Conservation (phyloP, 2,113 vertebrate genomes). For the Leptosomus discolor region DNA sequence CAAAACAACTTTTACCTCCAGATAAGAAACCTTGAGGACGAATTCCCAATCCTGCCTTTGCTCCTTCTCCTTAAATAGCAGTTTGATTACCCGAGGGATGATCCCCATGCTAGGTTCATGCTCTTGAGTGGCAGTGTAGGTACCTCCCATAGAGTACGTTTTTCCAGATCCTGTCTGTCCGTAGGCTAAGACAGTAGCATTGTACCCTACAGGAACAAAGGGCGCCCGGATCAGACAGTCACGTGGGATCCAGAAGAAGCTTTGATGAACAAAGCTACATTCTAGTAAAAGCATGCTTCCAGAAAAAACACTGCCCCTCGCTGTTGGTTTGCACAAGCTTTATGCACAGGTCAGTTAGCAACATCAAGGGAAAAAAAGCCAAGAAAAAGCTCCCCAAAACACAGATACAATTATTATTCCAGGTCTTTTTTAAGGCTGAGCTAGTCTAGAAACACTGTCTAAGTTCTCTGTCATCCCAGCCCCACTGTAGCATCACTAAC, state of each 20-base stretch:
- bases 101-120: slow-evolving; percentile 86
- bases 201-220: slow-evolving; percentile 81
- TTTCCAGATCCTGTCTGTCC: slow-evolving; percentile 97
- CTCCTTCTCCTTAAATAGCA: slow-evolving; percentile 85
- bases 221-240: fast-evolving
- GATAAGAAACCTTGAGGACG: slow-evolving; percentile 84
- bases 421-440: background rate
- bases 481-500: background rate
- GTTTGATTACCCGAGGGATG: slow-evolving; percentile 88
- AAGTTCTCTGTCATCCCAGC: background rate
- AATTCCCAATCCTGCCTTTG: slow-evolving; percentile 81
- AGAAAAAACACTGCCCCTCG: background rate
- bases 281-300: background rate
- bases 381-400: background rate
- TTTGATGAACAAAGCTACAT: background rate
- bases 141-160: slow-evolving; percentile 94
- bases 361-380: fast-evolving
- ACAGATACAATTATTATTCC: background rate
- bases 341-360: background rate
- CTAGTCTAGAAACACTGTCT: background rate
- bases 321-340: background rate
- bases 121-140: slow-evolving; percentile 88
- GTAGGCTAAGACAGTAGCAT: slow-evolving; percentile 93
- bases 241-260: background rate
- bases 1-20: slow-evolving; percentile 82